These are phyloP conservation scores for Leptinotarsa haldemani DNA, from an alignment of 2,888 invertebrate genomes.

Conservation along the genomic window DNA sequence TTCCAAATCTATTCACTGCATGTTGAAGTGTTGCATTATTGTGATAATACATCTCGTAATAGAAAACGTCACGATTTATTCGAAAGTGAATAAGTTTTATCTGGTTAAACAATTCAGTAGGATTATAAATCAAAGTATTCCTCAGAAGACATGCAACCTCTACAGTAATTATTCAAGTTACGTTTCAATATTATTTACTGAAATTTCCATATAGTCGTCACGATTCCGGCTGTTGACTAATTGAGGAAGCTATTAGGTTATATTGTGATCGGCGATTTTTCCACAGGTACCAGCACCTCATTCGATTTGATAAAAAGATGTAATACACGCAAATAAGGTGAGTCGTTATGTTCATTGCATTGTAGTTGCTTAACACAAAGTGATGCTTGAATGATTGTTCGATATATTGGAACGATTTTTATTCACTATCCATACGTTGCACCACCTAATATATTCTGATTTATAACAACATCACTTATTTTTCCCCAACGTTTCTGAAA, in stretches of 20 bases:
- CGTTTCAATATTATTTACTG: background rate
- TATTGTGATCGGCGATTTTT: background rate
- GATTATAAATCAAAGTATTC: background rate
- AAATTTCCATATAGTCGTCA: conserved; percentile 1
- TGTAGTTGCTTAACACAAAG: background rate
- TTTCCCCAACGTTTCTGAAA: too few species aligned
- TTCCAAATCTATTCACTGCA: too few species aligned
- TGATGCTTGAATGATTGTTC: background rate
- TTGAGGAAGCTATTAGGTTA: conserved; percentile 2
- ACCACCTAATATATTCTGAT: too few species aligned
- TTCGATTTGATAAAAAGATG: conserved; percentile 6
- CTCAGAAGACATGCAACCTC: background rate
- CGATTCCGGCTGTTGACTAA: background rate
- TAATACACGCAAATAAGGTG: background rate
- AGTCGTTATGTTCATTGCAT: background rate
- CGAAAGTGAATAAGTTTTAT: background rate
- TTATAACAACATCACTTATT: too few species aligned
- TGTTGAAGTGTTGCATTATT: too few species aligned
- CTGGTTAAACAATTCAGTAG: background rate
- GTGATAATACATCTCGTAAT: too few species aligned
- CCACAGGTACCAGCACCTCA: conserved; percentile 17
- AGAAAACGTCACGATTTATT: background rate
- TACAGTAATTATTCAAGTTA: background rate
- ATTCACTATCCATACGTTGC: background rate
- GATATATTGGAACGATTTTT: background rate